phyloP scores from a whole-genome alignment of 2,888 invertebrate species.

The Gortyna flavago region DNA sequence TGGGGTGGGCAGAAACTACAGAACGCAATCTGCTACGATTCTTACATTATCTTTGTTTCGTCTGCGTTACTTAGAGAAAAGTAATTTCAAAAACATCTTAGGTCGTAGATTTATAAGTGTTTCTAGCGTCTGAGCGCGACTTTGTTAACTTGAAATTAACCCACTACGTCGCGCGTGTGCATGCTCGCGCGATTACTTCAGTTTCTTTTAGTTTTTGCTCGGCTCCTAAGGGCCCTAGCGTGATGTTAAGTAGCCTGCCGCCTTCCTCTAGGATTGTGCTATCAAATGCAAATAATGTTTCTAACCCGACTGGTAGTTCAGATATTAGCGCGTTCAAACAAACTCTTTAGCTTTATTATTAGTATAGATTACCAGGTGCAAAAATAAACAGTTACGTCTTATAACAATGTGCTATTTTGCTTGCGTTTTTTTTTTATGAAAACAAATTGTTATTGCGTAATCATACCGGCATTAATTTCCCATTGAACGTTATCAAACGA shows the following conservation, averaged over 20 bases:
- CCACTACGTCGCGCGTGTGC: too few relatives aligned
- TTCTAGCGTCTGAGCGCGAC: neutral
- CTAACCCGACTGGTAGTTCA: too few relatives aligned
- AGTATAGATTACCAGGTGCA: neutral
- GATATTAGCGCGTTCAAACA: too few relatives aligned
- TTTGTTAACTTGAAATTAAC: neutral
- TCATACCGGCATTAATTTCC: conserved; percentile 27
- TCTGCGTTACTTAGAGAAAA: neutral
- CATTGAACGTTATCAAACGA: conserved; percentile 32
- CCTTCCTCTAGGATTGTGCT: too few relatives aligned
- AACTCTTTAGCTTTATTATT: too few relatives aligned
- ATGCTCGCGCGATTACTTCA: too few relatives aligned
- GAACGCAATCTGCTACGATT: neutral
- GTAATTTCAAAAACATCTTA: neutral
- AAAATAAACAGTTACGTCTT: neutral
- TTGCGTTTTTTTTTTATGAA: conserved; percentile 1
- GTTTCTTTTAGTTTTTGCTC: too few relatives aligned
- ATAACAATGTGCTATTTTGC: neutral
- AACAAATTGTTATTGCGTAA: conserved; percentile 9
- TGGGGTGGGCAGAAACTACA: neutral
- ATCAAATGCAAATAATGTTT: too few relatives aligned
- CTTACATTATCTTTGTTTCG: neutral
- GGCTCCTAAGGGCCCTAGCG: too few relatives aligned
- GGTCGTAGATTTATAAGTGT: conserved; percentile 2
- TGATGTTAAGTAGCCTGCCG: too few relatives aligned